Conservation (phyloP, 2,797 vertebrate species). For the Lepidocolaptes lacrymiger region DNA sequence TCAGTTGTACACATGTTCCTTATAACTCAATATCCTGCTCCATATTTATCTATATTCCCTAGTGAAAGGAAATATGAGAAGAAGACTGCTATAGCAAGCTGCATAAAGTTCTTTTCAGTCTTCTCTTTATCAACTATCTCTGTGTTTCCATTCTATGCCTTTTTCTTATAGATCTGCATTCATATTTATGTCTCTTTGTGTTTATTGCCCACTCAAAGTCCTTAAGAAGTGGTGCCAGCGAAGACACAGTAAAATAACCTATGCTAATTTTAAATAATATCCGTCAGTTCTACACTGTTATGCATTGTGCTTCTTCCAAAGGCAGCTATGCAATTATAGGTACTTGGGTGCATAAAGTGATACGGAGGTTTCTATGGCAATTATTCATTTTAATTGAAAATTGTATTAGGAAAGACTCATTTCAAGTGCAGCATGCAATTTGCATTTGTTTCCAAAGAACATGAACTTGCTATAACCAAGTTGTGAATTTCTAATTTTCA, state of each 20-base stretch:
- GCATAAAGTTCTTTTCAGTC: neutral
- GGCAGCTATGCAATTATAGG: slow-evolving; percentile 1
- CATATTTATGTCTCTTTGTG: neutral
- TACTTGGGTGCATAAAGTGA: slow-evolving; percentile 22
- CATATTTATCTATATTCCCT: neutral
- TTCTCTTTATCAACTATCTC: neutral
- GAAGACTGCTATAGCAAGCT: neutral
- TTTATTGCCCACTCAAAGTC: neutral
- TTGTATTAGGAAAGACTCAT: neutral
- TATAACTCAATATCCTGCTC: neutral
- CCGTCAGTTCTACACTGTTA: neutral
- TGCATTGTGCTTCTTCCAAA: slow-evolving; percentile 1
- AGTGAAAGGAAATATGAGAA: neutral
- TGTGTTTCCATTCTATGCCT: neutral
- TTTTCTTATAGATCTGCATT: neutral
- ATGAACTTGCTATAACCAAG: neutral
- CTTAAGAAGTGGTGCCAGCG: neutral
- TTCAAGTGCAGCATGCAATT: neutral
- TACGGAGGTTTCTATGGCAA: slow-evolving; percentile 1
- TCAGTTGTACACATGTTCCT: neutral
- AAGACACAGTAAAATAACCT: slow-evolving; percentile 3
- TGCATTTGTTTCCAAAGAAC: slow-evolving; percentile 33
- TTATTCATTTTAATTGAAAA: slow-evolving; percentile 64
- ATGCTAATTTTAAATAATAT: neutral
- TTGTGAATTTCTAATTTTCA: neutral